Percentiles rank a stretch among this genome's conserved stretches.
Conservation (phyloP, 2,888 invertebrate species). For the Petrolisthes manimaculis region DNA sequence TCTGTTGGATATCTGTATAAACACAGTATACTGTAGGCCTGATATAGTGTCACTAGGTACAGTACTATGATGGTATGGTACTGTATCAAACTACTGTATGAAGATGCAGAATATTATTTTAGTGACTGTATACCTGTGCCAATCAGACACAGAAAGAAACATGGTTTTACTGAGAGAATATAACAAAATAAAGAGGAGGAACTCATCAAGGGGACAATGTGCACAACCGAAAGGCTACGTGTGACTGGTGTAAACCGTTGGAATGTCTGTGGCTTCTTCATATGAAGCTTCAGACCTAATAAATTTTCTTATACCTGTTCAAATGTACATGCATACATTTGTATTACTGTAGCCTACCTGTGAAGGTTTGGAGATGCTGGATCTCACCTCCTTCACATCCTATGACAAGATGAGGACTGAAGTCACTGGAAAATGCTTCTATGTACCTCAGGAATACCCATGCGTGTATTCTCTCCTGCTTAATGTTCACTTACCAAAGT, state of each 20-base stretch:
- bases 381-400: neutral
- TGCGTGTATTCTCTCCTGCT: conserved; percentile 36
- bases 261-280: conserved; percentile 8
- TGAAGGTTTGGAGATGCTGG: neutral
- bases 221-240: conserved; percentile 37
- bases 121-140: too few species aligned
- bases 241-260: conserved; percentile 26
- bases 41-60: too few species aligned
- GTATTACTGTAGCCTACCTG: conserved; percentile 24
- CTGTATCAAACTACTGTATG: too few species aligned
- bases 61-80: too few species aligned
- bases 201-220: conserved; percentile 12
- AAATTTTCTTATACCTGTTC: conserved; percentile 23
- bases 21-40: too few species aligned
- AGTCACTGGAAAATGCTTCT: neutral
- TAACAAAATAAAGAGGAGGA: neutral
- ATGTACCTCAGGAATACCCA: conserved; percentile 24
- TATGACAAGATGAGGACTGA: neutral
- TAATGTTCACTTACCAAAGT: conserved; percentile 24
- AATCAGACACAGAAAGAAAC: too few species aligned
- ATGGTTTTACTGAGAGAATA: too few species aligned
- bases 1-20: too few species aligned
- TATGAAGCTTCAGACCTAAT: conserved; percentile 18
- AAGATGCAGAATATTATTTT: too few species aligned
- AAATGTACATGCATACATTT: conserved; percentile 37